These are phyloP conservation scores for Ceratosolen solmsi DNA, from an alignment of 1,140 invertebrate species.

Conservation along the genomic window DNA sequence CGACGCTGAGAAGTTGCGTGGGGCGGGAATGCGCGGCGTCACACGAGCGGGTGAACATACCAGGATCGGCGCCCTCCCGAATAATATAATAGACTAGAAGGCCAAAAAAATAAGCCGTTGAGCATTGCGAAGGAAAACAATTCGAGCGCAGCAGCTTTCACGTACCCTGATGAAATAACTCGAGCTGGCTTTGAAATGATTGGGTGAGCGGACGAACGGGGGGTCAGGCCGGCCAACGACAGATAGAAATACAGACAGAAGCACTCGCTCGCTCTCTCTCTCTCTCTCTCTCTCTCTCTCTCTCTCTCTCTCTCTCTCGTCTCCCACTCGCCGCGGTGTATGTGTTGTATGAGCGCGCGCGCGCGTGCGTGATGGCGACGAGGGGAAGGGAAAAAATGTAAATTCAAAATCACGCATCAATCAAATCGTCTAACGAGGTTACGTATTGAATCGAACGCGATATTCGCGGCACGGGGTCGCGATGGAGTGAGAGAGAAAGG, in stretches of 20 bases:
- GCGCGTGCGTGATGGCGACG: no score
- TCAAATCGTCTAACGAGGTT: slow-evolving; percentile 10
- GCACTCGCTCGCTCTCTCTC: no score
- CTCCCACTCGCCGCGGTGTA: no score
- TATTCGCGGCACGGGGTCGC: neutral
- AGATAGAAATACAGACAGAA: neutral
- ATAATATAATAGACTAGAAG: no score
- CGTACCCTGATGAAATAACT: neutral
- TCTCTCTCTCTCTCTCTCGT: no score
- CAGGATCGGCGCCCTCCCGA: no score
- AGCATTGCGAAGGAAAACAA: neutral
- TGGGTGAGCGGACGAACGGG: neutral
- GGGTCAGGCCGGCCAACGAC: neutral
- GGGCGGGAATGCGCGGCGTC: no score
- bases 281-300: no score
- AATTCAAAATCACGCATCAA: slow-evolving; percentile 30
- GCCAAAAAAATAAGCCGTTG: neutral
- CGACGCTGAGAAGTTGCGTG: neutral
- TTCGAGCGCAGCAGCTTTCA: neutral
- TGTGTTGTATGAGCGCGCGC: no score
- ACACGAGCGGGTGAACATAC: no score
- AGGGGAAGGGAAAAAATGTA: neutral
- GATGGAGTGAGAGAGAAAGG: neutral
- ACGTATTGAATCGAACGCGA: neutral
- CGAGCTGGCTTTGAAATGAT: neutral